Evolutionary conservation across 1,140 invertebrate species (phyloP), one percentile per base, ranked within the genome.

Genomic region (Trachymyrmex cornetzi): DNA sequence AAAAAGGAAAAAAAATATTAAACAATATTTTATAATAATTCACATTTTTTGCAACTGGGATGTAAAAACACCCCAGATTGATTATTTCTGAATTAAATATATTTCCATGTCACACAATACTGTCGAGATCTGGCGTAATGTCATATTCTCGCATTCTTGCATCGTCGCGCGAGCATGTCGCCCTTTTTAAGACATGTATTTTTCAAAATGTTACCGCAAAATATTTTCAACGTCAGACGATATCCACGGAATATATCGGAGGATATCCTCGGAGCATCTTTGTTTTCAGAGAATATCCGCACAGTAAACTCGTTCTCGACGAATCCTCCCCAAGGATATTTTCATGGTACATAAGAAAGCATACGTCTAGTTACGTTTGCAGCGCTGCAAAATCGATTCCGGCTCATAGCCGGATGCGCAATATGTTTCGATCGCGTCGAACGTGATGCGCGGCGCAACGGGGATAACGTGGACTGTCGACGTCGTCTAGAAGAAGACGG

Each of bases 271-370:
- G 34, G 2, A 53, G 66, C 44, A 22, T 79, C 44, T 80, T 79
- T 64, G n/a, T 80, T 55, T 77, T 61, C 34, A 44, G 24, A 34
- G 14, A 24, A 82, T 72, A 71, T 69, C 30, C 50, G 24, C 30
- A 16, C n/a, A 22, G 57, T 30, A 50, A 48, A 64, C 59, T 50
- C 27, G 14, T 44, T 59, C 50, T 48, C 77, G 24, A 44, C 9
- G n/a, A 67, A 80, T 22, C n/a, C 27, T 66, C 38, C 16, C 27
- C 50, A 11, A 63, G 77, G 44, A 80, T 66, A 80, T 66, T 80
- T 66, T 80, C 19, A 22, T 24, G 24, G 9, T 66, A 12, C 66
- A 38, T 5, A 30, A n/a, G 22, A 16, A 69, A 66, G 24, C 27
- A 12, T 67, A 57, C 24, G 50, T 44, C 5, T 30, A 71, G 53